These are phyloP conservation scores for Cheilosia scutellata DNA, from an alignment of 2,888 invertebrate species.

Conservation along the genomic window DNA sequence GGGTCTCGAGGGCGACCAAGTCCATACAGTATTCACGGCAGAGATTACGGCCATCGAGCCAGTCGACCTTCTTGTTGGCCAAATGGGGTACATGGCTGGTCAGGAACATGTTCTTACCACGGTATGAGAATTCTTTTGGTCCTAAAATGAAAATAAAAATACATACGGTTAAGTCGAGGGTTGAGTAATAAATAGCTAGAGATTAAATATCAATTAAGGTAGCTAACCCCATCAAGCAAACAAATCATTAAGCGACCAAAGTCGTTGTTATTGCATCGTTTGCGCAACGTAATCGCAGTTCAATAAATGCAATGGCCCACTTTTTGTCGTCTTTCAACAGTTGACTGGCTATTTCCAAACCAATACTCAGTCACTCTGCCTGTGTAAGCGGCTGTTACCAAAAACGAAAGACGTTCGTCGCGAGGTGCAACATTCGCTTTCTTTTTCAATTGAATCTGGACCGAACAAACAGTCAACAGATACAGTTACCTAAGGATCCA, in stretches of 20 bases:
- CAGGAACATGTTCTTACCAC: slow-evolving; percentile 95
- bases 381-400: slow-evolving; percentile 18
- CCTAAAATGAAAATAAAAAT: slow-evolving; percentile 85
- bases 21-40: slow-evolving; percentile 98
- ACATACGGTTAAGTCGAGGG: background rate
- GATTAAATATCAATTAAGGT: too few relatives aligned
- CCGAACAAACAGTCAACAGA: slow-evolving; percentile 3
- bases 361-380: slow-evolving; percentile 16
- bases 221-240: slow-evolving; percentile 10
- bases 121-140: slow-evolving; percentile 95
- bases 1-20: slow-evolving; percentile 93
- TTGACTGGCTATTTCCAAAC: slow-evolving; percentile 45
- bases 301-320: slow-evolving; percentile 74
- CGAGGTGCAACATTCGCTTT: slow-evolving; percentile 49
- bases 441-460: slow-evolving; percentile 37
- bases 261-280: slow-evolving; percentile 34
- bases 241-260: slow-evolving; percentile 39
- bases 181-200: background rate
- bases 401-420: slow-evolving; percentile 30
- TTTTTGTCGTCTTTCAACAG: slow-evolving; percentile 44
- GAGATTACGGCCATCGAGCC: slow-evolving; percentile 95
- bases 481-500: slow-evolving; percentile 69
- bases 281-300: slow-evolving; percentile 64
- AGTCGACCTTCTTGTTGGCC: slow-evolving; percentile 93
- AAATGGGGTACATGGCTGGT: slow-evolving; percentile 92